A percentile compares a stretch with the other conserved stretches of the same genome.
These are phyloP conservation scores for Falco novaeseelandiae DNA, from an alignment of 2,797 vertebrate species.

Conservation along the genomic window DNA sequence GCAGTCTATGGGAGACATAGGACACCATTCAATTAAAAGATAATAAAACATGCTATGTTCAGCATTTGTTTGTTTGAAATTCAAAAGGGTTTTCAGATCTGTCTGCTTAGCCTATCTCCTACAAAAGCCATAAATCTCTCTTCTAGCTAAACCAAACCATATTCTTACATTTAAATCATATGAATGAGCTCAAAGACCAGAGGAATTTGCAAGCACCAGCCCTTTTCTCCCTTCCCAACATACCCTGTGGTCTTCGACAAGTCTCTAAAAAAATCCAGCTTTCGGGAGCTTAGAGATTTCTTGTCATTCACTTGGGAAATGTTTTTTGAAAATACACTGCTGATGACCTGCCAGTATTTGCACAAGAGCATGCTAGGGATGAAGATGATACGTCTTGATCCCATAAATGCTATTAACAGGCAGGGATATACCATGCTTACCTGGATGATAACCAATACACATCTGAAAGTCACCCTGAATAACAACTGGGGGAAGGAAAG, in stretches of 20 bases:
- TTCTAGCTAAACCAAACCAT: constrained; percentile 54
- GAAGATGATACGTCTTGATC: background rate
- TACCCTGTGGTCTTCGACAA: background rate
- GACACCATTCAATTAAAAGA: background rate
- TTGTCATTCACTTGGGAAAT: background rate
- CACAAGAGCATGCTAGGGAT: background rate
- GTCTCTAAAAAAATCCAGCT: background rate
- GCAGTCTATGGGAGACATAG: background rate
- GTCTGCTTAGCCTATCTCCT: constrained; percentile 21
- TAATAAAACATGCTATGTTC: background rate
- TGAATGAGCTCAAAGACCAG: constrained; percentile 4
- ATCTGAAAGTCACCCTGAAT: background rate
- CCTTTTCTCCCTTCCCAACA: background rate
- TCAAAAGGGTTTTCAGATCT: constrained; percentile 2
- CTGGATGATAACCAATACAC: background rate
- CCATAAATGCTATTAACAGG: background rate
- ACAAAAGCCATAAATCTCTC: constrained; percentile 48
- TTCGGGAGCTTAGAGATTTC: background rate
- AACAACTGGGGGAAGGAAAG: background rate
- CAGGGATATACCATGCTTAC: background rate
- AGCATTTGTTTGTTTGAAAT: constrained; percentile 34
- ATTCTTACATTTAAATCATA: background rate
- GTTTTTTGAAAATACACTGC: background rate
- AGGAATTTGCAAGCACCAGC: constrained; percentile 34
- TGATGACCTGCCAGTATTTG: background rate